A percentile compares a stretch with the other conserved stretches of the same genome.
These are phyloP conservation scores for Elanus axillaris DNA, from an alignment of 2,113 vertebrate genomes.

Conservation along the genomic window DNA sequence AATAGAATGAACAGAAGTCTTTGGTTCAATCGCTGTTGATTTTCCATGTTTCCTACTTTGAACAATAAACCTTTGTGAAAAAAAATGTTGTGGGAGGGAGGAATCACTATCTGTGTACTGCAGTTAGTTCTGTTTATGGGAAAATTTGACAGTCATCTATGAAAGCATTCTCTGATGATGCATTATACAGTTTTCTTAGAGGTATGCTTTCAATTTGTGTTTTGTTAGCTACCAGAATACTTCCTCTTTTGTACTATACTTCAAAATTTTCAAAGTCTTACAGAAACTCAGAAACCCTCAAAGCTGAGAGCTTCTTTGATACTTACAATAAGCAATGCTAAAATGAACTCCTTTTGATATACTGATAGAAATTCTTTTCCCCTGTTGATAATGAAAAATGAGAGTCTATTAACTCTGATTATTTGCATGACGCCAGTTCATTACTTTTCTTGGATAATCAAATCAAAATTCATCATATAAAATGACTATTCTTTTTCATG, in stretches of 20 bases:
- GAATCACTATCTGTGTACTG: background rate
- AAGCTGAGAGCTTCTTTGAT: background rate
- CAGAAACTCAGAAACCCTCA: background rate
- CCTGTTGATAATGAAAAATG: conserved; percentile 37
- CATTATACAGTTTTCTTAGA: background rate
- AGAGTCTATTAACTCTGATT: conserved; percentile 44
- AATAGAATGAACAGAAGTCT: background rate
- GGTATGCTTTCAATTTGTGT: background rate
- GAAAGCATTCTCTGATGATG: background rate
- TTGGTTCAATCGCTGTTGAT: background rate
- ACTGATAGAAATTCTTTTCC: background rate
- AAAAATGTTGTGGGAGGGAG: rapidly evolving
- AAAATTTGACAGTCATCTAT: background rate
- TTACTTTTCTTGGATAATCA: conserved; percentile 52
- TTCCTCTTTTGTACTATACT: background rate
- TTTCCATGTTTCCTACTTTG: background rate
- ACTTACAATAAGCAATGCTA: background rate
- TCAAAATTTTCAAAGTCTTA: background rate
- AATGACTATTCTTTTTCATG: conserved; percentile 35
- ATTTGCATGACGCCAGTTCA: conserved; percentile 2
- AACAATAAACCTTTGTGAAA: background rate
- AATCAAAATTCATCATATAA: conserved; percentile 57
- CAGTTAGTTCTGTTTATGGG: background rate
- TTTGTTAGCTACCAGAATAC: background rate
- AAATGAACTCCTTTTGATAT: background rate